Conservation (phyloP, 2,888 invertebrate species). For the Zelleria hepariella region DNA sequence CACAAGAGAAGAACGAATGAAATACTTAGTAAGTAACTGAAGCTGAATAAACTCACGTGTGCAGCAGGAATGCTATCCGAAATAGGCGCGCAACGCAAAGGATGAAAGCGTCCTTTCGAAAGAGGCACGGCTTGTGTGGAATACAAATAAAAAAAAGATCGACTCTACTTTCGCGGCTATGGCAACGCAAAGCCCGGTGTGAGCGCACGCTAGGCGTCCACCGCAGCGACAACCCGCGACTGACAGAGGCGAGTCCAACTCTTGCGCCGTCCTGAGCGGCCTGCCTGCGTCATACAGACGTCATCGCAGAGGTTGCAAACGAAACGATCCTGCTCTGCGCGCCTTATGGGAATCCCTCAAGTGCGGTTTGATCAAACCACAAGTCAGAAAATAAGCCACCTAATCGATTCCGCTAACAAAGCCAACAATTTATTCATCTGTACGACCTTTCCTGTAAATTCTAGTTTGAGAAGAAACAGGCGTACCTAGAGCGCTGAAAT, state of each 20-base stretch:
- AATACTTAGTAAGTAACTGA: background rate
- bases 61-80: constrained; percentile 17
- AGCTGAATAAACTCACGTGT: constrained; percentile 7
- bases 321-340: background rate
- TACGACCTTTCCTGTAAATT: background rate
- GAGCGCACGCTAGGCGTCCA: constrained; percentile 41
- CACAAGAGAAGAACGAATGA: background rate
- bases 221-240: constrained; percentile 41
- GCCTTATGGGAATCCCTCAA: background rate
- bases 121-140: constrained; percentile 44
- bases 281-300: background rate
- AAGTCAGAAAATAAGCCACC: background rate
- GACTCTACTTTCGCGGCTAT: constrained; percentile 48
- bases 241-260: constrained; percentile 29
- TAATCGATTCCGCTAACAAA: background rate
- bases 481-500: no score
- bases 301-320: background rate
- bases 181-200: constrained; percentile 20
- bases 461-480: background rate
- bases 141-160: constrained; percentile 47
- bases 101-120: constrained; percentile 36
- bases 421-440: background rate
- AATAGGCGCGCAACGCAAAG: constrained; percentile 26
- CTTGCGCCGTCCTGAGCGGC: constrained; percentile 1
- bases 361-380: background rate